Base-by-base conservation (phyloP, 2,113 vertebrate genomes). In the Saccopteryx bilineata region DNA sequence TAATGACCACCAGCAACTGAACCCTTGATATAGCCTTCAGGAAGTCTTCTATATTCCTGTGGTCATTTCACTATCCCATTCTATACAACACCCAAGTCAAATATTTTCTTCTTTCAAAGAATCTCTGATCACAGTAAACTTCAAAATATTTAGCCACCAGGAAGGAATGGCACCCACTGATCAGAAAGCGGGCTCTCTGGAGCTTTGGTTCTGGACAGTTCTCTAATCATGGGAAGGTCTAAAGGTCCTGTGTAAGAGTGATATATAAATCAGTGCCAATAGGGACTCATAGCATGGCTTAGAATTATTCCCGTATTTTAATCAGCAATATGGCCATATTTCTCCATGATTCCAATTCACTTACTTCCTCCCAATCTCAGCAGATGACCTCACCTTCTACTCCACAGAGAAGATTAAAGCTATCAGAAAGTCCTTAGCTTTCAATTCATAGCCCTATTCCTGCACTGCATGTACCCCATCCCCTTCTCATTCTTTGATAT, bases 101-200 rank as follows among this genome's bases (percentile, higher is more conserved):
- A 80, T 31, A 85, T 50, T 84, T 89, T 91, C 28, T 17, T 84
- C 21, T 84, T 31, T 65, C 39, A 85, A 71, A 46, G 92, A 94
- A 80, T 69, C 17, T 56, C 19, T 24, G 17, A 60, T 79, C 33
- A 87, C 5, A 56, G 10, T 68, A 79, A 79, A 48, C 58, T 84
- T 84, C 71, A 91, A 93, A 84, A 91, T 65, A 79, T 46, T 86
- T 79, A 82, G 3, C 50, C 39, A 48, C 19, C 56, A 89, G 83
- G n/a, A 89, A 68, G 9, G 8, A 76, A 76, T 14, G 46, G 3
- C 26, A 75, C 9, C 19, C 3, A n/a, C 18, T 63, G 14, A 50
- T 75, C 88, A 81, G 46, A 95, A 69, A 14, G 17, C 14, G 26
- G 31, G 46, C 28, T 58, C 1, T 23, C 14, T 52, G 8, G 12